Conservation (phyloP, 2,113 vertebrate species). For the Salminus brasiliensis region DNA sequence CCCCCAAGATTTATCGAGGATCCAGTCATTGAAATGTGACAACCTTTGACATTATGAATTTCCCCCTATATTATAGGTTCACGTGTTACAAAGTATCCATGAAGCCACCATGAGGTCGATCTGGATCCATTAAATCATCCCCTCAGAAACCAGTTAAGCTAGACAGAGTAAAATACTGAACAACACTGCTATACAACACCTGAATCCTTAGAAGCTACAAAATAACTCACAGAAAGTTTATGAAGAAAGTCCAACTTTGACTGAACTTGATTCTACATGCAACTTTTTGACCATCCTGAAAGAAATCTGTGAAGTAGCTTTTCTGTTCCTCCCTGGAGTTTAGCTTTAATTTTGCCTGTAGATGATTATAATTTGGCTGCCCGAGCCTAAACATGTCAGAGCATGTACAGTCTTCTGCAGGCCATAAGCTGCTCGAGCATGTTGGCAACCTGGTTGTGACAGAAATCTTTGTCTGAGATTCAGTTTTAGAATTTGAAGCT, state of each 20-base stretch:
- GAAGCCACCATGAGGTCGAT: too few relatives aligned
- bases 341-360: not conserved
- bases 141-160: too few relatives aligned
- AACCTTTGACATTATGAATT: too few relatives aligned
- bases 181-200: conserved; percentile 7
- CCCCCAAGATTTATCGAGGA: too few relatives aligned
- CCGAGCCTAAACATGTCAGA: not conserved
- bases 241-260: too few relatives aligned
- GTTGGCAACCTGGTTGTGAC: not conserved
- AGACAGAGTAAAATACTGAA: too few relatives aligned
- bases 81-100: too few relatives aligned
- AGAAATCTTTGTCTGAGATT: not conserved
- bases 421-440: not conserved
- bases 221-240: not conserved
- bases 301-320: not conserved
- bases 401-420: not conserved
- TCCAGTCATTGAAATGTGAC: too few relatives aligned
- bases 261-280: too few relatives aligned
- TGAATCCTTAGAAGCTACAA: conserved; percentile 15
- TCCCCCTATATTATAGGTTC: too few relatives aligned
- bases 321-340: not conserved
- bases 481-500: not conserved
- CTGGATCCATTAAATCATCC: too few relatives aligned
- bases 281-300: too few relatives aligned
- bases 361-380: not conserved